Evolutionary conservation across 35 echinoderm and acorn worm genomes (phyloP).

Genomic region (Diadema setosum): DNA sequence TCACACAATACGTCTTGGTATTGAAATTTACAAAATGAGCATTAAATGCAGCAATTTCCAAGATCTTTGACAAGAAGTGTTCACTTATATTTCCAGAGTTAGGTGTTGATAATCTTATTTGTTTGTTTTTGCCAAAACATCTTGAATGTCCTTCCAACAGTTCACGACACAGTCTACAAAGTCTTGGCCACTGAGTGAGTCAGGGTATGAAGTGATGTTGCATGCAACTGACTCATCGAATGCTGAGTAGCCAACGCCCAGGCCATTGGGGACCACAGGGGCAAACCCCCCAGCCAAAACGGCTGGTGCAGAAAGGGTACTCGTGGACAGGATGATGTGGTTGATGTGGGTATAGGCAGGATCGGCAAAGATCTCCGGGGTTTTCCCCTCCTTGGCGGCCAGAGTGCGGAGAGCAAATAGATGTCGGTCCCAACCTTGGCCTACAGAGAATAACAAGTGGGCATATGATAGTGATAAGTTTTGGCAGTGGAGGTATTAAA

Average conservation of each 20-base stretch:
- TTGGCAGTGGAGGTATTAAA: too few species aligned
- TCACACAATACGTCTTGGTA: too few species aligned
- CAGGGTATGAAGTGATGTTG: slow-evolving; percentile 82
- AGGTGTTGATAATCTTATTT: too few species aligned
- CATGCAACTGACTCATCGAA: slow-evolving; percentile 48
- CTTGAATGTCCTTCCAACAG: slow-evolving; percentile 79
- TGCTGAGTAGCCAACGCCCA: slow-evolving; percentile 78
- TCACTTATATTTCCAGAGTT: too few species aligned
- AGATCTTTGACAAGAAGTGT: too few species aligned
- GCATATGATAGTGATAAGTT: too few species aligned
- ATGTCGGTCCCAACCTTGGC: slow-evolving; percentile 97
- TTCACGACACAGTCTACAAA: slow-evolving; percentile 71
- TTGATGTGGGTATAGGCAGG: slow-evolving; percentile 75
- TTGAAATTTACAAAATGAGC: too few species aligned
- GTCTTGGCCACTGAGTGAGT: slow-evolving; percentile 48
- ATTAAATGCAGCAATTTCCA: too few species aligned
- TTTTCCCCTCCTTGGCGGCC: slow-evolving; percentile 15
- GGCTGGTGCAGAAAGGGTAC: slow-evolving; percentile 73
- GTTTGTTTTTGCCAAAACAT: slow-evolving; percentile 49
- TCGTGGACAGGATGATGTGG: slow-evolving; percentile 90
- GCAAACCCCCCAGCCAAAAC: slow-evolving; percentile 87
- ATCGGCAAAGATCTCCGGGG: slow-evolving; percentile 69
- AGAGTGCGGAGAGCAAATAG: slow-evolving; percentile 79
- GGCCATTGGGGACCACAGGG: slow-evolving; percentile 74
- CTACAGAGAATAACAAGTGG: slow-evolving; percentile 22